Base-by-base conservation (phyloP, 2,797 vertebrate genomes). In the Mormyrus hasselquistii region DNA sequence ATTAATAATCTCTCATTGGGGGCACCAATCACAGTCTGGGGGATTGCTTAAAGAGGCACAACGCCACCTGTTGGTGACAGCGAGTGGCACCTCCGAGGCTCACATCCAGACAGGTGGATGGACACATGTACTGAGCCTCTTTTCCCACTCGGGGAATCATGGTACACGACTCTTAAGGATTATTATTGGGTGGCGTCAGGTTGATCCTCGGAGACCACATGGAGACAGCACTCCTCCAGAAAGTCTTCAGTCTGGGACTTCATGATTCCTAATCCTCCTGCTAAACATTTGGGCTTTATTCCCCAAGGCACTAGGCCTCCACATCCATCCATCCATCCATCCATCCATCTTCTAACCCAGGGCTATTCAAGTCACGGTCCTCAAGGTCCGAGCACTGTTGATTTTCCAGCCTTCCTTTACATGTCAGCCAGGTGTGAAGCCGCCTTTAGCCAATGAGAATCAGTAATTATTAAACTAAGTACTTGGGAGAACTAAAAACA, bases 1-100 rank as follows among this genome's bases (percentile, higher is more conserved):
- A 91, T 90, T 94, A 94, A 95, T 95, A 93, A 95, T 94, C 92
- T 93, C 87, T 90, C 90, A 25, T 38, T 19, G 49, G 49, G 83
- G 25, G 44, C 8, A 22, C 53, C 79, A 12, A 9, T 14, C n/a
- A 49, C 79, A 82, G 38, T 9, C 16, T 82, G 65, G 65, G 65
- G 25, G 29, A 69, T 14, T 10, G 25, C 65, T 4, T 34, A 12
- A 69, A 79, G 73, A 44, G 73, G 73, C 73, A 19, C 34, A 2
- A 44, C 2, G 14, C 73, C 73, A 38, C 73, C 73, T 79, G 38
- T n/a, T 79, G 73, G 73, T 44, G 38, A 79, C 14, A 65, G 25
- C 2, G 14, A 79, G 10, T 34, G 65, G 16, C 38, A 79, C 38
- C 73, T 19, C 73, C 16, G 6, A 41, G 38, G 4, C 73, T 44